A percentile compares a stretch with the other conserved stretches of the same genome.
Conservation (phyloP, 1,140 invertebrate species). For the Lasioglossum albipes region DNA sequence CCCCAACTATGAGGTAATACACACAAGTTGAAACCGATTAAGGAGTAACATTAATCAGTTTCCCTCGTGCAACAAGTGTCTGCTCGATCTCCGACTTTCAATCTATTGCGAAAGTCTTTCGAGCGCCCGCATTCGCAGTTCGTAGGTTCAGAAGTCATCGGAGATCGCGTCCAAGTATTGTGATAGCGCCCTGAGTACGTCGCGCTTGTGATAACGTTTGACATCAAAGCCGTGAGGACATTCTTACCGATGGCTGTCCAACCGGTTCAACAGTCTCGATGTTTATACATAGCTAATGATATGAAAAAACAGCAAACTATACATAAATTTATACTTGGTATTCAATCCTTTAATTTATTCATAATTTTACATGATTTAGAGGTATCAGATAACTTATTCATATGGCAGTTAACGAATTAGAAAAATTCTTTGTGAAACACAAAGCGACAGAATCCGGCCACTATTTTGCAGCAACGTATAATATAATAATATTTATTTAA, state of each 20-base stretch:
- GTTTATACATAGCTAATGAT: too few relatives aligned
- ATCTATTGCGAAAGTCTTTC: conserved; percentile 68
- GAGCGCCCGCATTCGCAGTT: not conserved
- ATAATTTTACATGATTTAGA: too few relatives aligned
- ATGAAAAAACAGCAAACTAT: too few relatives aligned
- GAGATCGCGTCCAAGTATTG: not conserved
- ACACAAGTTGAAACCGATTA: conserved; percentile 19
- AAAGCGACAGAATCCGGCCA: too few relatives aligned
- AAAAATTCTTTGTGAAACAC: too few relatives aligned
- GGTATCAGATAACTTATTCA: too few relatives aligned
- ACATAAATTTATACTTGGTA: too few relatives aligned
- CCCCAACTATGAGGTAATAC: not conserved
- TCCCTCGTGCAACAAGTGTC: conserved; percentile 15
- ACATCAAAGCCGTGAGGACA: conserved; percentile 47
- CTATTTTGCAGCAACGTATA: too few relatives aligned
- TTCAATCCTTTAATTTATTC: too few relatives aligned
- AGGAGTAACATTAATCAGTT: conserved; percentile 31
- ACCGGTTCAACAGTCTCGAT: conserved; percentile 46
- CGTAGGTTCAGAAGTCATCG: not conserved
- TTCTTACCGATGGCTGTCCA: conserved; percentile 22
- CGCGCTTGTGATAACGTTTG: conserved; percentile 40
- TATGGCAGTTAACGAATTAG: too few relatives aligned
- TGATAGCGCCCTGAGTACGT: not conserved
- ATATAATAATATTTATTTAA: too few relatives aligned
- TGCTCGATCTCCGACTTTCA: conserved; percentile 66